Evolutionary conservation across 2,113 vertebrate species (phyloP).

Genomic region (Phoxinus phoxinus): DNA sequence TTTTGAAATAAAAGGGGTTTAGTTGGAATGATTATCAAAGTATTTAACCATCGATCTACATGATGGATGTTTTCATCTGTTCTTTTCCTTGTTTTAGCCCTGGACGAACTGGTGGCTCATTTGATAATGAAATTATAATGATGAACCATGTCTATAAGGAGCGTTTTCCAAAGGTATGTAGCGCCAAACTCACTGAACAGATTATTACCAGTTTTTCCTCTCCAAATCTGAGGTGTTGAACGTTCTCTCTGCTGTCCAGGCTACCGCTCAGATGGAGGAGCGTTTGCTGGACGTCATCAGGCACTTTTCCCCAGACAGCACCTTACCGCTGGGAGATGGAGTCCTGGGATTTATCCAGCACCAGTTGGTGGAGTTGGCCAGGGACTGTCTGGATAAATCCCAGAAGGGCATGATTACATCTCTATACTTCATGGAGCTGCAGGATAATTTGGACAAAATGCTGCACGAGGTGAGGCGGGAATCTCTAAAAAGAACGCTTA

Average conservation of each 20-base stretch:
- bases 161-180: slow-evolving; percentile 92
- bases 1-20: not conserved
- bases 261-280: slow-evolving; percentile 97
- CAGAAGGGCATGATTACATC: slow-evolving; percentile 91
- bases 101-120: slow-evolving; percentile 84
- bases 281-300: slow-evolving; percentile 88
- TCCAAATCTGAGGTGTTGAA: not conserved
- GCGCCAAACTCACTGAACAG: not conserved
- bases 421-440: slow-evolving; percentile 94
- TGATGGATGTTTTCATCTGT: not conserved
- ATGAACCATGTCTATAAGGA: slow-evolving; percentile 99
- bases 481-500: not conserved
- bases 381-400: slow-evolving; percentile 95
- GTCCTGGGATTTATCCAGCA: slow-evolving; percentile 98
- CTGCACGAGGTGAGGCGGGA: slow-evolving; percentile 84
- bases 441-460: slow-evolving; percentile 95
- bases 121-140: slow-evolving; percentile 97
- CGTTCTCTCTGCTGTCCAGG: slow-evolving; percentile 72
- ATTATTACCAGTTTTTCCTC: not conserved
- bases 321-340: slow-evolving; percentile 88
- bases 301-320: slow-evolving; percentile 81
- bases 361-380: slow-evolving; percentile 92
- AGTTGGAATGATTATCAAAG: not conserved
- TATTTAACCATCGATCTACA: not conserved
- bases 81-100: slow-evolving; percentile 76